A percentile compares a stretch with the other conserved stretches of the same genome.
phyloP scores from a whole-genome alignment of 2,113 vertebrate species.

The human (Homo sapiens) region DNA sequence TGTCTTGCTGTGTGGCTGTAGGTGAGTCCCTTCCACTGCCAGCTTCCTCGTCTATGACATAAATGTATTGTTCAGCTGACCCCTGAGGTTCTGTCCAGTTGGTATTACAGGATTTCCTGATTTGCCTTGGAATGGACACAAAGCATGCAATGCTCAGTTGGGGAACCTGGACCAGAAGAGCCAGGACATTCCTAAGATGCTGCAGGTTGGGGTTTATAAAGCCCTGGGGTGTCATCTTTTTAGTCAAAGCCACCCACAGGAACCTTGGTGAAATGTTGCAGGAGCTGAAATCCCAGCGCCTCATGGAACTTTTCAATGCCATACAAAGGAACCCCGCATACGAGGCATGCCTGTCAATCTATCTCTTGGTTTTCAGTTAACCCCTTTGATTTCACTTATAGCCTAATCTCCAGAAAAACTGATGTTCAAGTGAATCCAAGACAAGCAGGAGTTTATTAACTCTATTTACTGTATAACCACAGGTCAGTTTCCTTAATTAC shows the following conservation, averaged over 20 bases:
- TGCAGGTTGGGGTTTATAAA: not conserved
- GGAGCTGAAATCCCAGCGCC: not conserved
- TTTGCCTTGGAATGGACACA: not conserved
- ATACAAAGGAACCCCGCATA: not conserved
- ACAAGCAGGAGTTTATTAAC: not conserved
- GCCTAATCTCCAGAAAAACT: not conserved
- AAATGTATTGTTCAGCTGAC: not conserved
- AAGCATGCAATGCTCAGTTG: not conserved
- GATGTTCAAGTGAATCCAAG: not conserved
- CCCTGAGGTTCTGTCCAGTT: no score
- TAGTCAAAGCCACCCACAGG: not conserved
- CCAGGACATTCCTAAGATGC: not conserved
- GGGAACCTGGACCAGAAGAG: not conserved
- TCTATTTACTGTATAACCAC: not conserved
- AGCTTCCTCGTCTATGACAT: not conserved
- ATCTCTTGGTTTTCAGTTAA: not conserved
- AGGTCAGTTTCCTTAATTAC: not conserved
- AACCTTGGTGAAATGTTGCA: not conserved
- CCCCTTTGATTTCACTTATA: not conserved
- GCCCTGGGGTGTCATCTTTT: not conserved
- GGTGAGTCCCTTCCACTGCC: not conserved
- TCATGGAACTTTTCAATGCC: not conserved
- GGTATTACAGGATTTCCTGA: not conserved
- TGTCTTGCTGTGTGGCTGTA: not conserved
- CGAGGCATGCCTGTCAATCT: not conserved